Base-by-base conservation (phyloP, 1,140 invertebrate genomes). In the Conopomorpha cramerella region DNA sequence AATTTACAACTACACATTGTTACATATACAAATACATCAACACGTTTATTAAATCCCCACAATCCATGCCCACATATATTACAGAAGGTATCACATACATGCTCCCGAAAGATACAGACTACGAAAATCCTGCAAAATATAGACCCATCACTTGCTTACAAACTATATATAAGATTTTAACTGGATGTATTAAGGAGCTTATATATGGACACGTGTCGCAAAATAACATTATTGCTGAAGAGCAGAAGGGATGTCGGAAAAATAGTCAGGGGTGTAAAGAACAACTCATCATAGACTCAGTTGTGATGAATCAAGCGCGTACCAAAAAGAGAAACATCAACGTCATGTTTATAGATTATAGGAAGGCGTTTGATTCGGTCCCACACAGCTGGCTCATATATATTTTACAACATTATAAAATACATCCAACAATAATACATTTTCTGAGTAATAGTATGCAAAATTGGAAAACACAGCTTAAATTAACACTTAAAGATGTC, bases 201-300 rank as follows among this genome's bases (percentile, higher is more conserved):
- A 36, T 36, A 13, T 19, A 30, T 12, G 1, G 11, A 18, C 35
- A 36, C 13, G 17, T n/a, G n/a, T n/a, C n/a, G n/a, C n/a, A n/a
- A n/a, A n/a, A n/a, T n/a, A n/a, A n/a, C n/a, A n/a, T n/a, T 30
- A 1, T 36, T 12, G 27, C 35, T 16, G 35, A 36, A 23, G 13
- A 36, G 13, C 35, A 36, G n/a, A 36, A 36, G 16, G 35, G 35
- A 1, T 36, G 35, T 17, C 26, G 35, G 19, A 28, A 30, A 19
- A 1, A 14, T 13, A 30, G 27, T n/a, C 15, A n/a, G n/a, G n/a
- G n/a, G n/a, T n/a, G n/a, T n/a, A n/a, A n/a, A n/a, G n/a, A n/a
- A n/a, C n/a, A n/a, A n/a, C n/a, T n/a, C n/a, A n/a, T n/a, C n/a
- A n/a, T n/a, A n/a, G n/a, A n/a, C n/a, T n/a, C n/a, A n/a, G n/a